phyloP scores from a whole-genome alignment of 2,797 vertebrate genomes.

The Sylvilagus floridanus region DNA sequence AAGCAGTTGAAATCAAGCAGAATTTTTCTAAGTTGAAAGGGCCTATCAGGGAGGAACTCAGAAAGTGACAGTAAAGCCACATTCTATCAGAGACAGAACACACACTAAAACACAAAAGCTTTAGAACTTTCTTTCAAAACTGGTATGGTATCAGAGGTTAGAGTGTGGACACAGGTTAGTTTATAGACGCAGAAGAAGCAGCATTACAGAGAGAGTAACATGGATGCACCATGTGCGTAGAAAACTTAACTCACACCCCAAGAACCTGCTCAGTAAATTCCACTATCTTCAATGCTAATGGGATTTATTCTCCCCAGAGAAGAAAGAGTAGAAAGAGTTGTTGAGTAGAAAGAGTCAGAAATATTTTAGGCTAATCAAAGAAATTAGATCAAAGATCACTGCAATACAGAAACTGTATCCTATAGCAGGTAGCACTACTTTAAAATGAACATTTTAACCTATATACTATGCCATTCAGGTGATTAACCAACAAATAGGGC shows the following conservation, averaged over 20 bases:
- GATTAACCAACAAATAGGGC: background rate
- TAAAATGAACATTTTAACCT: background rate
- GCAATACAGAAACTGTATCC: background rate
- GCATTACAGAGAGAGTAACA: background rate
- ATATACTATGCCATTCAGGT: background rate
- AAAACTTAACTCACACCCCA: background rate
- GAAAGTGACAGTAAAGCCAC: background rate
- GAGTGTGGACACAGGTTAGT: background rate
- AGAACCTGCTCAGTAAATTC: background rate
- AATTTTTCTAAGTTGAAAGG: background rate
- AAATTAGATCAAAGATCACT: background rate
- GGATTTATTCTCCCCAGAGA: background rate
- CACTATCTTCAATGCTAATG: background rate
- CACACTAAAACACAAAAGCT: background rate
- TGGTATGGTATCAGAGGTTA: background rate
- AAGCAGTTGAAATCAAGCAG: background rate
- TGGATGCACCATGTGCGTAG: background rate
- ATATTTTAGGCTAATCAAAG: background rate
- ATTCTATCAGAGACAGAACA: background rate
- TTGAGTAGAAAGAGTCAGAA: background rate
- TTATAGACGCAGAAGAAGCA: background rate
- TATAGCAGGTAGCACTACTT: background rate
- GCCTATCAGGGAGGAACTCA: background rate
- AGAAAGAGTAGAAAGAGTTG: too few relatives aligned
- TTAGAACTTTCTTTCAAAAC: background rate